Evolutionary conservation across 2,797 vertebrate species (phyloP).

Genomic region (Neosilurus mollespiculum): DNA sequence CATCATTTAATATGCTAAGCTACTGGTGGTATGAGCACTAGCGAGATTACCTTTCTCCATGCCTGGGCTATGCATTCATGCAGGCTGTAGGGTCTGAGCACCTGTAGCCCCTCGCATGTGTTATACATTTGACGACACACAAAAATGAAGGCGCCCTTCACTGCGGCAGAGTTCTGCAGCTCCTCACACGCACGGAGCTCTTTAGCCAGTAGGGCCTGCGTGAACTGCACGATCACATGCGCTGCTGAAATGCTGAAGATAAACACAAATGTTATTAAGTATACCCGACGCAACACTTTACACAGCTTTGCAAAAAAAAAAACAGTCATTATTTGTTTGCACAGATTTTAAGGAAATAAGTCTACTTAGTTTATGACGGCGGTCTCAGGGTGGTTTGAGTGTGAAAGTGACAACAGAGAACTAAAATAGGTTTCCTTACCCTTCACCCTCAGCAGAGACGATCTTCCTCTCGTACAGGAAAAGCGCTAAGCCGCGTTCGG

Average conservation of each 20-base stretch:
- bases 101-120: conserved; percentile 89
- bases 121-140: conserved; percentile 90
- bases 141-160: conserved; percentile 90
- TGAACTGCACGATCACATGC: conserved; percentile 83
- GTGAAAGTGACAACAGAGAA: not conserved
- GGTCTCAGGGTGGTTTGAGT: not conserved
- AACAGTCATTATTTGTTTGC: too few relatives aligned
- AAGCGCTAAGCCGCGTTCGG: conserved; percentile 83
- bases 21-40: not conserved
- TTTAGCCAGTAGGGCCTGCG: conserved; percentile 84
- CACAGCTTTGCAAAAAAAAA: too few relatives aligned
- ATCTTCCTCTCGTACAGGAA: conserved; percentile 84
- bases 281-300: not conserved
- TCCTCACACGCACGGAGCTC: conserved; percentile 71
- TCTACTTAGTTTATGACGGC: not conserved
- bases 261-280: not conserved
- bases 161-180: conserved; percentile 64
- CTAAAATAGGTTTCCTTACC: conserved; percentile 69
- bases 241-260: conserved; percentile 77
- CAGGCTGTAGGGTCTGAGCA: conserved; percentile 80
- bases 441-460: conserved; percentile 65
- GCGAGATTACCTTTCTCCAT: conserved; percentile 86
- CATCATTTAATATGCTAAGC: not conserved
- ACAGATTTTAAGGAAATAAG: too few relatives aligned
- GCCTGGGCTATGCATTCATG: conserved; percentile 80